Percentiles rank a stretch among this genome's conserved stretches.
These are phyloP conservation scores for Hydroisotoma schaefferi DNA, from an alignment of 2,888 invertebrate species.

Conservation along the genomic window DNA sequence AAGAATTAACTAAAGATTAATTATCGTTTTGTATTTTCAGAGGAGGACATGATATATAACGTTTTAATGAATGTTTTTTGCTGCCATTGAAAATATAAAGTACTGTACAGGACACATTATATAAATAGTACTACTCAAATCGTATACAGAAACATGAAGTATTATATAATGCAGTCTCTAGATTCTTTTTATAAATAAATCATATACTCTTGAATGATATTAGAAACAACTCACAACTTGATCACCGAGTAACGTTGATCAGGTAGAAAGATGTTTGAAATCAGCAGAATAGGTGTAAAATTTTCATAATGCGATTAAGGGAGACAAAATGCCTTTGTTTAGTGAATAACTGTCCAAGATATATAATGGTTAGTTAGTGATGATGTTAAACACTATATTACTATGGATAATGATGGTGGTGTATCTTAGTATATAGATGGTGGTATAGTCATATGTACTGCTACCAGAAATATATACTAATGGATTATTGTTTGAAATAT, in stretches of 20 bases:
- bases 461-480: constrained; percentile 11
- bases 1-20: background rate
- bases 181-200: constrained; percentile 6
- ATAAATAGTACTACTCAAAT: too few species aligned
- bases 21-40: constrained; percentile 1
- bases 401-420: background rate
- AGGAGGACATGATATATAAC: constrained; percentile 1
- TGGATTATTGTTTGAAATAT: background rate
- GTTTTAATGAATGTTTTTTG: background rate
- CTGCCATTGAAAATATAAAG: too few species aligned
- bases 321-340: constrained; percentile 13
- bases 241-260: too few species aligned
- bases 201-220: background rate
- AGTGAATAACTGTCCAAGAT: constrained; percentile 14
- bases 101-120: too few species aligned
- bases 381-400: background rate
- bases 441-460: too few species aligned
- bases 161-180: constrained; percentile 1
- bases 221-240: too few species aligned
- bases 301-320: constrained; percentile 1
- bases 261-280: too few species aligned
- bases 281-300: too few species aligned
- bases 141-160: background rate
- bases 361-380: constrained; percentile 3
- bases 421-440: constrained; percentile 1